Conservation (phyloP, 2,888 invertebrate genomes). For the Protonemura montana region DNA sequence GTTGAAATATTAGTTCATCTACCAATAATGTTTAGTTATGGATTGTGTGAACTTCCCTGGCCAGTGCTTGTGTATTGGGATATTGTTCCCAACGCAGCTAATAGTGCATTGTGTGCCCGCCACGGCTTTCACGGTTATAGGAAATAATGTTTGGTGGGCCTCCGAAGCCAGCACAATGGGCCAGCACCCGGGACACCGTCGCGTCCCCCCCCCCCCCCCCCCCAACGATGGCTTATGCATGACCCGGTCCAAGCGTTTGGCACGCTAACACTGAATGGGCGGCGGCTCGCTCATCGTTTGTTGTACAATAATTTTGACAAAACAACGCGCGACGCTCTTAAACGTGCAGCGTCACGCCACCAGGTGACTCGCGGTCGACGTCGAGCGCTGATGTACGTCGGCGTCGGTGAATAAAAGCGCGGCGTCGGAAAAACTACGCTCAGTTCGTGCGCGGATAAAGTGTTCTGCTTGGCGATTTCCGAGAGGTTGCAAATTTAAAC, state of each 20-base stretch:
- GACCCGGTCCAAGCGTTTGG: neutral
- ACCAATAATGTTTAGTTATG: slow-evolving; percentile 20
- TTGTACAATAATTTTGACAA: neutral
- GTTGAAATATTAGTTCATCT: slow-evolving; percentile 13
- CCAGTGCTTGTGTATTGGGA: neutral
- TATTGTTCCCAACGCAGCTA: neutral
- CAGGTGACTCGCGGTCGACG: no score
- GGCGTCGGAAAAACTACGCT: no score
- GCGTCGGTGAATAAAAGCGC: neutral
- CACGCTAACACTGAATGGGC: neutral
- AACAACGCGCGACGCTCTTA: neutral
- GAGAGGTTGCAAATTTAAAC: no score
- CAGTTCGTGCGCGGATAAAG: no score
- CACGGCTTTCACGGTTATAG: neutral
- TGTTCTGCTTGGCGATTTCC: no score
- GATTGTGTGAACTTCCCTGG: neutral
- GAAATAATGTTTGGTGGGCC: slow-evolving; percentile 9
- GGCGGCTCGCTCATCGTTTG: neutral
- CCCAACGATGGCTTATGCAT: neutral
- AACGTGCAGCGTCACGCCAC: neutral
- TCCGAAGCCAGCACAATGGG: neutral
- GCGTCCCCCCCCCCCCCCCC: neutral
- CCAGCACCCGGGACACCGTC: no score
- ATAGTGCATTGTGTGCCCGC: slow-evolving; percentile 10
- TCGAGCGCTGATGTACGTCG: neutral